phyloP scores from a whole-genome alignment of 2,888 invertebrate genomes.

The Ischnura elegans region DNA sequence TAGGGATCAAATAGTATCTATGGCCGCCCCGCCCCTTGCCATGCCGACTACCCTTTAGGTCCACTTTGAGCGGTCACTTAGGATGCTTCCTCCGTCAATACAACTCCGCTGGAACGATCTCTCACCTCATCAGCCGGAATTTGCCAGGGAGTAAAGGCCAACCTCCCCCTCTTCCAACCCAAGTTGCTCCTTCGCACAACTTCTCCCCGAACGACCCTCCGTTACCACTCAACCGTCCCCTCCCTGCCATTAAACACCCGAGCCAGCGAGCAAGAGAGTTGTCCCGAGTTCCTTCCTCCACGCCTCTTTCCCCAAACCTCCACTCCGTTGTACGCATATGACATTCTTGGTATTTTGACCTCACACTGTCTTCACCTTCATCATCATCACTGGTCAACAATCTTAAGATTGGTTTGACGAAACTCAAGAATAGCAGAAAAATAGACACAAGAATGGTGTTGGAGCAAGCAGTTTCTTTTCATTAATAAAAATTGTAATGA shows the following conservation, averaged over 20 bases:
- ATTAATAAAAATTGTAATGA: too few relatives aligned
- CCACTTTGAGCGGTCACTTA: too few relatives aligned
- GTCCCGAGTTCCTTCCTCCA: background rate
- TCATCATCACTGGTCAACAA: too few relatives aligned
- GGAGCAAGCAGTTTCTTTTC: too few relatives aligned
- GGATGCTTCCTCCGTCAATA: background rate
- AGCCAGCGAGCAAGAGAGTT: background rate
- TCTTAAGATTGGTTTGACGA: too few relatives aligned
- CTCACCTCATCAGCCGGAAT: background rate
- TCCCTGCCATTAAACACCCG: constrained; percentile 1
- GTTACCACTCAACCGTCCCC: background rate
- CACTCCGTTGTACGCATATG: background rate
- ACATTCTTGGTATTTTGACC: too few relatives aligned
- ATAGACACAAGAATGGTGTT: too few relatives aligned
- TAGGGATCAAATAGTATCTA: too few relatives aligned
- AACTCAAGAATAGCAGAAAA: too few relatives aligned
- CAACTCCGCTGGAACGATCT: background rate
- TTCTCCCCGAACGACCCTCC: background rate
- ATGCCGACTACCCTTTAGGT: background rate
- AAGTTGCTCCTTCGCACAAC: background rate
- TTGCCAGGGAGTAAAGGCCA: background rate
- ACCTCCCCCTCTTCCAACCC: background rate
- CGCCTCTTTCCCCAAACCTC: background rate
- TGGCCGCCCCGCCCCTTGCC: background rate
- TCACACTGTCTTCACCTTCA: too few relatives aligned